Percentiles rank a stretch among this genome's conserved stretches.
These are phyloP conservation scores for Diachrysia chrysitis DNA, from an alignment of 2,888 invertebrate species.

Conservation along the genomic window DNA sequence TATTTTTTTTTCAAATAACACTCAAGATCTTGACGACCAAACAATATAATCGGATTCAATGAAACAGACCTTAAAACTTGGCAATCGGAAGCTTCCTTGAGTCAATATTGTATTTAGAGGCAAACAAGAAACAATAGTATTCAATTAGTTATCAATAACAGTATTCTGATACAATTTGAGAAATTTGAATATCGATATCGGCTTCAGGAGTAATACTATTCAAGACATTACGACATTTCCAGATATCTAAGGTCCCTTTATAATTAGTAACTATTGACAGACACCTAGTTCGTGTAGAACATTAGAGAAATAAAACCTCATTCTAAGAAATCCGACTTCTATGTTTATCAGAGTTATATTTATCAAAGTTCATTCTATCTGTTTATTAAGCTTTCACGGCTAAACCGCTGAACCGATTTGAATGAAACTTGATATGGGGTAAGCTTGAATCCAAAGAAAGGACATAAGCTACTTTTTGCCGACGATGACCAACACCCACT, in stretches of 20 bases:
- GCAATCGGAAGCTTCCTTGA: conserved; percentile 12
- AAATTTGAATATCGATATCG: conserved; percentile 32
- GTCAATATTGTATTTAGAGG: conserved; percentile 25
- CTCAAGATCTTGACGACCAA: conserved; percentile 13
- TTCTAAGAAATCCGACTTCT: too few species aligned
- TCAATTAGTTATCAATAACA: conserved; percentile 32
- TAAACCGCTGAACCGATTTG: too few species aligned
- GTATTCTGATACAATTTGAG: conserved; percentile 9
- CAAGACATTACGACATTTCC: neutral
- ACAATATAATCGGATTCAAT: conserved; percentile 14
- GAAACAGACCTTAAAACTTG: conserved; percentile 6
- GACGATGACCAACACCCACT: too few species aligned
- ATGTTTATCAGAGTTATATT: too few species aligned
- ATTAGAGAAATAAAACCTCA: too few species aligned
- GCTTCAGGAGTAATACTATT: conserved; percentile 21
- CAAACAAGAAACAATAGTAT: conserved; percentile 22
- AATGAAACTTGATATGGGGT: too few species aligned
- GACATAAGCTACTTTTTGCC: too few species aligned
- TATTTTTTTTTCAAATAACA: neutral
- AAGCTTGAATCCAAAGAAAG: too few species aligned
- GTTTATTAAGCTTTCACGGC: too few species aligned
- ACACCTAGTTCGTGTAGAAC: too few species aligned
- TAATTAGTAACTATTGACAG: neutral
- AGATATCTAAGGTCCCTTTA: neutral
- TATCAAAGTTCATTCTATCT: too few species aligned